phyloP scores from a whole-genome alignment of 2,888 invertebrate species.

The Hydriomena furcata region DNA sequence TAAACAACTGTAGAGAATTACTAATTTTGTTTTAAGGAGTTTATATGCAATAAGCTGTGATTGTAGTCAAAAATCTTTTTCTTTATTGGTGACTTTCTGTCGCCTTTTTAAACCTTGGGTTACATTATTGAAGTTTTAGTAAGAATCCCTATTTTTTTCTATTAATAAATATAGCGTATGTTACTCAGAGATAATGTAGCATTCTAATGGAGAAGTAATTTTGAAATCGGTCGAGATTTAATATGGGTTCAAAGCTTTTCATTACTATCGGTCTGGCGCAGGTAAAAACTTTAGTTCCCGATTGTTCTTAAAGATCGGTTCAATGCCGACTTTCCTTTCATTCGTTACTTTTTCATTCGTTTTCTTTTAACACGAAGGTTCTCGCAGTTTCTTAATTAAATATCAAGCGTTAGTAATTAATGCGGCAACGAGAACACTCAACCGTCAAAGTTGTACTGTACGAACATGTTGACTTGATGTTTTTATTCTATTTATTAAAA shows the following conservation, averaged over 20 bases:
- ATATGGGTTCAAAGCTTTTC: neutral
- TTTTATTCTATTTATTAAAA: too few relatives aligned
- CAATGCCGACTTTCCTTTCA: slow-evolving; percentile 8
- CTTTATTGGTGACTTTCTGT: too few relatives aligned
- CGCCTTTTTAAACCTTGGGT: too few relatives aligned
- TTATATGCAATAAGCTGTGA: too few relatives aligned
- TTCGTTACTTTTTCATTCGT: slow-evolving; percentile 1
- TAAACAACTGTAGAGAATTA: neutral
- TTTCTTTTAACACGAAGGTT: slow-evolving; percentile 10
- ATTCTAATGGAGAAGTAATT: too few relatives aligned
- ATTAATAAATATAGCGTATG: too few relatives aligned
- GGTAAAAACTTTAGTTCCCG: slow-evolving; percentile 24
- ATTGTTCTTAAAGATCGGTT: slow-evolving; percentile 26
- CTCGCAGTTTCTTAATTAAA: slow-evolving; percentile 32
- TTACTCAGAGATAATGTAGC: too few relatives aligned
- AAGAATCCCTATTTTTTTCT: too few relatives aligned
- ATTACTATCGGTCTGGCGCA: neutral
- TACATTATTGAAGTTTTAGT: too few relatives aligned
- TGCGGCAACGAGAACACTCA: slow-evolving; percentile 25
- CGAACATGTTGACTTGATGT: slow-evolving; percentile 10
- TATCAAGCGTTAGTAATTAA: slow-evolving; percentile 33
- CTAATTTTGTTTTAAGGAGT: neutral
- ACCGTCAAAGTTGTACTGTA: slow-evolving; percentile 28
- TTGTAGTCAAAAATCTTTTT: too few relatives aligned
- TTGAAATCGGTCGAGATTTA: neutral